Percentiles rank a stretch among this genome's conserved stretches.
These are phyloP conservation scores for Drosophila nebulosa DNA, from an alignment of 1,140 invertebrate species.

Conservation along the genomic window DNA sequence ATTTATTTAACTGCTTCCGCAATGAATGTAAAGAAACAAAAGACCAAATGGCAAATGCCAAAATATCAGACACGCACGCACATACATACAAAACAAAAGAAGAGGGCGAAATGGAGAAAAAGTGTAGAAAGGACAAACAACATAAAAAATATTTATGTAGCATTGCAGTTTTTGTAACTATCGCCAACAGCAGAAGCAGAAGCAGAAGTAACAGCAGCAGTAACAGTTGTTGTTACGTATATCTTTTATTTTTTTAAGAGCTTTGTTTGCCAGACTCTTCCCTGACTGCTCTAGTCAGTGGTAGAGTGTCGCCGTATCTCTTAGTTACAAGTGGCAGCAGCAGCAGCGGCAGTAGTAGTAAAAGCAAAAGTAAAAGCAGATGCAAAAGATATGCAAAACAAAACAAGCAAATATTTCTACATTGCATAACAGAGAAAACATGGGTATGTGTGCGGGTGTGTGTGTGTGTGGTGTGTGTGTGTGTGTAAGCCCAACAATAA, in stretches of 20 bases:
- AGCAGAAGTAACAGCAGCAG: conserved; percentile 12
- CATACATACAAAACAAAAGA: background rate
- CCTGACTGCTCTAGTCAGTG: conserved; percentile 1
- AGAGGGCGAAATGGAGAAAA: conserved; percentile 12
- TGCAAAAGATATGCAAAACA: conserved; percentile 75
- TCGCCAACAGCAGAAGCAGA: conserved; percentile 32
- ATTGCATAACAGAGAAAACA: conserved; percentile 66
- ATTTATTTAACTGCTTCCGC: conserved; percentile 70
- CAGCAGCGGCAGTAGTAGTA: conserved; percentile 24
- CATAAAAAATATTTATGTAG: conserved; percentile 75
- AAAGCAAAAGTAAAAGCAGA: conserved; percentile 52
- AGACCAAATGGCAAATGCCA: conserved; percentile 66
- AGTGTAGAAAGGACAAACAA: conserved; percentile 62
- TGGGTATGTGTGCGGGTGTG: background rate
- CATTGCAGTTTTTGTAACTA: conserved; percentile 62
- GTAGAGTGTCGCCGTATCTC: conserved; percentile 6
- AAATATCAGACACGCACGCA: conserved; percentile 35
- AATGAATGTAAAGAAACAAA: conserved; percentile 43
- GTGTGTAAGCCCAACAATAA: conserved; percentile 35
- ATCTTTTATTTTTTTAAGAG: conserved; percentile 34
- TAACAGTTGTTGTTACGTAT: conserved; percentile 20
- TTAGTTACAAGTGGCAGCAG: background rate
- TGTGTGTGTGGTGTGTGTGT: conserved; percentile 8
- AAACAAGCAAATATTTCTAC: conserved; percentile 76
- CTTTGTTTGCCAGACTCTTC: conserved; percentile 34